These are phyloP conservation scores for Lasioglossum lativentre DNA, from an alignment of 2,888 invertebrate species.

Conservation along the genomic window DNA sequence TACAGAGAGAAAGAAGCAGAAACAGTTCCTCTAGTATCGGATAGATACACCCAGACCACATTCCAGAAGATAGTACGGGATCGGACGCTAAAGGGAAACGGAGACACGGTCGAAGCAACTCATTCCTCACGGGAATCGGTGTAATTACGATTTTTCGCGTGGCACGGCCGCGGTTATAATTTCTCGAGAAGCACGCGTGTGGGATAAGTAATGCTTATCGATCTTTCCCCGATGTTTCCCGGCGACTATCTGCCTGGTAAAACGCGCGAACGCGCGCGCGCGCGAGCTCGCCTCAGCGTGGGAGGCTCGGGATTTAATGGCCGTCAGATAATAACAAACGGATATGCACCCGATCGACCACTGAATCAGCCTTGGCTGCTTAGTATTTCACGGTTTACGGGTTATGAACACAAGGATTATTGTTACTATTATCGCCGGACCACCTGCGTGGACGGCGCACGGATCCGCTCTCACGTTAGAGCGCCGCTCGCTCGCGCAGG, in stretches of 20 bases:
- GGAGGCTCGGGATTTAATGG: conserved; percentile 48
- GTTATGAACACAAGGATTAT: conserved; percentile 66
- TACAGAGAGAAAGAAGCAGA: background rate
- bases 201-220: conserved; percentile 40
- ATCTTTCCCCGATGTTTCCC: conserved; percentile 19
- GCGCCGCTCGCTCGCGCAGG: background rate
- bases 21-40: conserved; percentile 17
- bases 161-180: conserved; percentile 22
- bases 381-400: conserved; percentile 73
- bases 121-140: conserved; percentile 10
- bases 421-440: conserved; percentile 69
- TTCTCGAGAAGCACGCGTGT: conserved; percentile 23
- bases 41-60: conserved; percentile 25
- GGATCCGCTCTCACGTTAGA: conserved; percentile 38
- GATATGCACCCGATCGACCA: conserved; percentile 73
- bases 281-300: conserved; percentile 31
- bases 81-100: conserved; percentile 19
- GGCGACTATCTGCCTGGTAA: background rate
- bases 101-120: background rate
- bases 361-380: conserved; percentile 71
- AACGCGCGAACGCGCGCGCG: background rate
- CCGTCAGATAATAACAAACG: conserved; percentile 72
- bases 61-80: conserved; percentile 17
- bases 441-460: conserved; percentile 71
- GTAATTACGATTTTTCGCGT: conserved; percentile 34